phyloP scores from a whole-genome alignment of 2,797 vertebrate species.

The Hypotaenidia philippensis region DNA sequence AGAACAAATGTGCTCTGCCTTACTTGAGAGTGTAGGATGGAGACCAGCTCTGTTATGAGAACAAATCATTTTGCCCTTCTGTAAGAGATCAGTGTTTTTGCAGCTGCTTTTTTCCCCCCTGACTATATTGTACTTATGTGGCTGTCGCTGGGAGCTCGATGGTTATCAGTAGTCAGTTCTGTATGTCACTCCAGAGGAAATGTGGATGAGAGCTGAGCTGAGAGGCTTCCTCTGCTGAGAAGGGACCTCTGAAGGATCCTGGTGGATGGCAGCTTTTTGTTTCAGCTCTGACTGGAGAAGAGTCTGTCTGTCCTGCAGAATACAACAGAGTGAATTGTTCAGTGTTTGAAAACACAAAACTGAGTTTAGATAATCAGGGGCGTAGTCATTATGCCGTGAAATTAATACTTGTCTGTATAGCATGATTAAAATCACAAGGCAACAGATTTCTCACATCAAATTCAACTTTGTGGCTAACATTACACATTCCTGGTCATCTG shows the following conservation, averaged over 20 bases:
- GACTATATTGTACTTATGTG: neutral
- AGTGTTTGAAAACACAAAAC: neutral
- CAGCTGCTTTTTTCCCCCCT: neutral
- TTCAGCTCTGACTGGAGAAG: neutral
- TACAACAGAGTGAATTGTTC: accelerated
- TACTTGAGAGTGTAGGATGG: constrained; percentile 70
- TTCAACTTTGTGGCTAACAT: accelerated
- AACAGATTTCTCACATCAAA: neutral
- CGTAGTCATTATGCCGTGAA: neutral
- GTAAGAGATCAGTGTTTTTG: constrained; percentile 46
- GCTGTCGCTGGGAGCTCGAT: neutral
- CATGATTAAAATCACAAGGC: neutral
- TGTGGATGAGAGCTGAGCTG: neutral
- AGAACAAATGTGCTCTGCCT: constrained; percentile 56
- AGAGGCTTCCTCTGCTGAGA: neutral
- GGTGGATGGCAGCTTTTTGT: accelerated
- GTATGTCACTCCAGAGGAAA: neutral
- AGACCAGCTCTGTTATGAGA: constrained; percentile 53
- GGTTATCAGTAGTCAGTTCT: neutral
- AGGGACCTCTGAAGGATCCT: neutral
- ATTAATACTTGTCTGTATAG: neutral
- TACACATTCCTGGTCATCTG: accelerated
- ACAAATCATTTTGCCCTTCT: constrained; percentile 65
- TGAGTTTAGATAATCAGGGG: neutral
- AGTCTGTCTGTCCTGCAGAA: neutral